These are phyloP conservation scores for Chaenodraco wilsoni DNA, from an alignment of 2,797 vertebrate genomes.

Conservation along the genomic window DNA sequence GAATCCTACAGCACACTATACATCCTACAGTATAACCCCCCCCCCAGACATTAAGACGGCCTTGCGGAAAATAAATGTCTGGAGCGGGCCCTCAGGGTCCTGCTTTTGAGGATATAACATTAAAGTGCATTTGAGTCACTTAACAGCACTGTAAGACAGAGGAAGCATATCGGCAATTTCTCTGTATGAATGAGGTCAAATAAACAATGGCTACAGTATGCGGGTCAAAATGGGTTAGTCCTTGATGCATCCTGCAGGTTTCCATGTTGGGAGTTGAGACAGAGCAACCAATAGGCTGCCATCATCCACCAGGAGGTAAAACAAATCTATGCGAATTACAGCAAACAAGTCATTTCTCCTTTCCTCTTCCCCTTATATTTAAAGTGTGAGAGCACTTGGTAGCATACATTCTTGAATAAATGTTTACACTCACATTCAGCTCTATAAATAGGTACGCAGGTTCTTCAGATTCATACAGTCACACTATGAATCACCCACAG, in stretches of 20 bases:
- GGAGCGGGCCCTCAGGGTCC: too few relatives aligned
- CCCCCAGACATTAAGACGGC: too few relatives aligned
- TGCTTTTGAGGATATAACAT: too few relatives aligned
- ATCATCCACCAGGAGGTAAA: neutral
- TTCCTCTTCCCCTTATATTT: neutral
- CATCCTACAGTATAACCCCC: neutral
- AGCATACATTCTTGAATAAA: neutral
- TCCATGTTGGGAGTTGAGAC: neutral
- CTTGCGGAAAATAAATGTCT: too few relatives aligned
- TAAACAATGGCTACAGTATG: neutral
- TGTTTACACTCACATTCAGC: neutral
- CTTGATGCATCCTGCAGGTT: conserved; percentile 6
- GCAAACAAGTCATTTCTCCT: too few relatives aligned
- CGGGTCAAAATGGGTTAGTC: neutral
- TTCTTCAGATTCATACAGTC: conserved; percentile 6
- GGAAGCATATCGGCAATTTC: neutral
- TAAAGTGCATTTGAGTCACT: too few relatives aligned
- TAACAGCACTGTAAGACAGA: neutral
- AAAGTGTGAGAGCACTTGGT: too few relatives aligned
- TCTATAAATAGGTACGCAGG: neutral
- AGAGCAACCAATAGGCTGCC: neutral
- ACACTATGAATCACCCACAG: conserved; percentile 4
- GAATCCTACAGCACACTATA: neutral
- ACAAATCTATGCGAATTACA: neutral
- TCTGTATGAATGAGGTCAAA: conserved; percentile 36